Conservation (phyloP, 2,797 vertebrate species). For the Sebastes vulpes region DNA sequence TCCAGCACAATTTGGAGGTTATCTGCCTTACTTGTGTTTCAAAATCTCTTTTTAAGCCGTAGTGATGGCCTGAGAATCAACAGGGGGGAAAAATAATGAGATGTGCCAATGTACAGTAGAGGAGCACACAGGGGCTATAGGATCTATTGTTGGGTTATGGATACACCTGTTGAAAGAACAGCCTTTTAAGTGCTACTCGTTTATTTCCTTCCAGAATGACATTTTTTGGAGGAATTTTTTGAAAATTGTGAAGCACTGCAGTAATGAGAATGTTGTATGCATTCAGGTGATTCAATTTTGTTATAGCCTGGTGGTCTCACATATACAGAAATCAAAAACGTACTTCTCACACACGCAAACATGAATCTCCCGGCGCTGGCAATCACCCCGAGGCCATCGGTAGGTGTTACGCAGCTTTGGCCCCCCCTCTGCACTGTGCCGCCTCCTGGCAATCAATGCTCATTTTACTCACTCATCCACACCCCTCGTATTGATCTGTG, state of each 20-base stretch:
- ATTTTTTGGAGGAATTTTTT: not conserved
- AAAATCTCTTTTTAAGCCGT: not conserved
- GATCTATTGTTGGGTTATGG: constrained; percentile 2
- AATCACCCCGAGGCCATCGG: constrained; percentile 12
- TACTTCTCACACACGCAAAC: constrained; percentile 10
- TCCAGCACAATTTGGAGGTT: constrained; percentile 5
- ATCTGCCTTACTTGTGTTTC: constrained; percentile 9
- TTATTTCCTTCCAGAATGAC: not conserved
- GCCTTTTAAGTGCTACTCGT: constrained; percentile 22
- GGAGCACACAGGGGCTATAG: not conserved
- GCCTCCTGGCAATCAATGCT: constrained; percentile 74
- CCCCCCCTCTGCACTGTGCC: constrained; percentile 42
- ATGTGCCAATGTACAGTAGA: constrained; percentile 5
- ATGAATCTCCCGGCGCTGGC: constrained; percentile 2
- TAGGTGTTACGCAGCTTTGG: constrained; percentile 39
- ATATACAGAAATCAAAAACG: not conserved
- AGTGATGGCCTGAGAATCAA: constrained; percentile 29
- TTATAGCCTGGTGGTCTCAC: not conserved
- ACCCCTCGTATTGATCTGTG: constrained; percentile 72
- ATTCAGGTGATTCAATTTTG: not conserved
- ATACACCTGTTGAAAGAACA: constrained; percentile 7
- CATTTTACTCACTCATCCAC: constrained; percentile 79
- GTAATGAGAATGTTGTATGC: constrained; percentile 1
- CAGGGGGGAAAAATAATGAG: constrained; percentile 58
- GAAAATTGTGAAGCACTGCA: not conserved